These are phyloP conservation scores for Oreonectes daqikongensis DNA, from an alignment of 2,797 vertebrate species.

Conservation along the genomic window DNA sequence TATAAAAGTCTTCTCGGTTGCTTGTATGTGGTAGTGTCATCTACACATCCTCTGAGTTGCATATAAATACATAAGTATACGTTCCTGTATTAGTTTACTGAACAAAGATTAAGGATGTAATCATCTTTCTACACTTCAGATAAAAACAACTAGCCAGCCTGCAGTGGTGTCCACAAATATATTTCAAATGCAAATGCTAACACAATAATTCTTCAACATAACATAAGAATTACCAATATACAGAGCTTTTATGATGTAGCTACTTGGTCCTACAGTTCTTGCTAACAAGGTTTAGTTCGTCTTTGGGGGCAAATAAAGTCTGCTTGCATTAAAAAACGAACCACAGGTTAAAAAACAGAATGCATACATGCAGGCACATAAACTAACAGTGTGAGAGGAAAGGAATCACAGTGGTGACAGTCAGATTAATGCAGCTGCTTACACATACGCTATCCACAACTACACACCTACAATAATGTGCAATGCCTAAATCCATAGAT, in stretches of 20 bases:
- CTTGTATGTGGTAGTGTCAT: not conserved
- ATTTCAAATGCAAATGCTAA: not conserved
- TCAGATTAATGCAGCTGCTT: not conserved
- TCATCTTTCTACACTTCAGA: not conserved
- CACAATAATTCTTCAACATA: not conserved
- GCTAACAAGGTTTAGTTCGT: not conserved
- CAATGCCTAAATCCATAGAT: not conserved
- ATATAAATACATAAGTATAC: not conserved
- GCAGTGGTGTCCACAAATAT: not conserved
- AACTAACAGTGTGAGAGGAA: too few relatives aligned
- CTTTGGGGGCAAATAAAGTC: not conserved
- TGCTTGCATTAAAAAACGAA: not conserved
- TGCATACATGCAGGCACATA: not conserved
- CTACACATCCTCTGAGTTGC: not conserved
- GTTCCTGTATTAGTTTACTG: not conserved
- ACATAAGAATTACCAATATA: not conserved
- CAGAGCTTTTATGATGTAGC: too few relatives aligned
- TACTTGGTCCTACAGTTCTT: not conserved
- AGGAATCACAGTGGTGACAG: slow-evolving; percentile 2
- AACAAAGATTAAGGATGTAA: too few relatives aligned
- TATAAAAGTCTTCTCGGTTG: not conserved
- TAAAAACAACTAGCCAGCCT: not conserved
- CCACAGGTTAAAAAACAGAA: not conserved
- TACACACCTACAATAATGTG: not conserved
- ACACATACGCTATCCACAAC: not conserved